phyloP scores from a whole-genome alignment of 1,140 invertebrate species.

The Scaptomyza hsui region DNA sequence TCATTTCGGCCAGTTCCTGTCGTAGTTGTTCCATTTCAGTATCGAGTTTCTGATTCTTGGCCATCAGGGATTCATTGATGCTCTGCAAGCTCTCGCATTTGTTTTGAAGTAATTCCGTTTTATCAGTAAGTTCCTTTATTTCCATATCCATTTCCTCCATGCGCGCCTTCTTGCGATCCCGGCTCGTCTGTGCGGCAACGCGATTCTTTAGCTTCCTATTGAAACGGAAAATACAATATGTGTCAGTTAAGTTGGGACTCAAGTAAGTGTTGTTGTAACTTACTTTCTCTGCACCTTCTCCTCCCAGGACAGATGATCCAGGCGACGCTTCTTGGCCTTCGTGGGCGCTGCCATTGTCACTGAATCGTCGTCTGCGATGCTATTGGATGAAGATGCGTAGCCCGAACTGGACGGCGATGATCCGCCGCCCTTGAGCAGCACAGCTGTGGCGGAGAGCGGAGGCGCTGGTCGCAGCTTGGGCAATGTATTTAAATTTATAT shows the following conservation, averaged over 20 bases:
- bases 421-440: slow-evolving; percentile 79
- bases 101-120: slow-evolving; percentile 87
- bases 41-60: slow-evolving; percentile 87
- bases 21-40: slow-evolving; percentile 85
- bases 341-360: slow-evolving; percentile 27
- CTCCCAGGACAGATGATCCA: slow-evolving; percentile 92
- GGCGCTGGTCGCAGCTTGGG: slow-evolving; percentile 85
- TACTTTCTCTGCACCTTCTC: slow-evolving; percentile 93
- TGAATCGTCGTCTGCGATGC: slow-evolving; percentile 49
- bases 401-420: slow-evolving; percentile 79
- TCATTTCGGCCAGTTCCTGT: slow-evolving; percentile 76
- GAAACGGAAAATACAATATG: slow-evolving; percentile 10
- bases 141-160: slow-evolving; percentile 94
- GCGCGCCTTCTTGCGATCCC: slow-evolving; percentile 97
- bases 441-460: slow-evolving; percentile 80
- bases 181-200: slow-evolving; percentile 98
- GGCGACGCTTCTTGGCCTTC: slow-evolving; percentile 88
- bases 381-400: slow-evolving; percentile 54
- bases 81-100: slow-evolving; percentile 88
- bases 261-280: slow-evolving; percentile 81
- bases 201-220: slow-evolving; percentile 97
- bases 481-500: slow-evolving; percentile 75
- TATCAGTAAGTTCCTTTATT: slow-evolving; percentile 87
- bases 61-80: slow-evolving; percentile 87
- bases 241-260: not conserved